Evolutionary conservation across 2,888 invertebrate species (phyloP).

Genomic region (Eilema depressum): DNA sequence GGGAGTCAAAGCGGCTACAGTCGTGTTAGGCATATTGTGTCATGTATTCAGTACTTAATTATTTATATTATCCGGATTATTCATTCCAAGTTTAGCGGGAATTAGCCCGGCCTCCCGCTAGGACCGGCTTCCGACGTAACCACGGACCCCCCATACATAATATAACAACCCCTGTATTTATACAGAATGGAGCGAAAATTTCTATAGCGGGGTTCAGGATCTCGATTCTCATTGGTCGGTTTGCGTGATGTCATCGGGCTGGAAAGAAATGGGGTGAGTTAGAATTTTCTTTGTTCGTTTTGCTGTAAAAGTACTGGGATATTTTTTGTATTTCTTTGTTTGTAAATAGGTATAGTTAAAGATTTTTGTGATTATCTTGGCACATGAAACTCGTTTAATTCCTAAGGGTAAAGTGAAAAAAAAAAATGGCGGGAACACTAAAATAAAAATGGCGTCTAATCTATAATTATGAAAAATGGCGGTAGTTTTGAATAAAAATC

Average conservation of each 20-base stretch:
- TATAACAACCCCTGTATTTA: constrained; percentile 51
- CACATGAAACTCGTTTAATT: too few relatives aligned
- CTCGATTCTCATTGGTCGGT: constrained; percentile 33
- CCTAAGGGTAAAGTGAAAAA: not conserved
- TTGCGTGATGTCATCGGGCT: constrained; percentile 28
- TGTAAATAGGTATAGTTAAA: not conserved
- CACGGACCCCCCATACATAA: constrained; percentile 64
- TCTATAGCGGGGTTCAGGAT: constrained; percentile 62
- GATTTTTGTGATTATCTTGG: not conserved
- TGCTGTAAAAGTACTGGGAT: not conserved
- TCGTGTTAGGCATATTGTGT: not conserved
- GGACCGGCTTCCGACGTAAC: constrained; percentile 72
- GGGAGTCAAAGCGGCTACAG: constrained; percentile 74
- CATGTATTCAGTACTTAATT: not conserved
- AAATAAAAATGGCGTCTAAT: not conserved
- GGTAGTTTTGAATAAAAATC: too few relatives aligned
- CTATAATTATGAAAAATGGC: too few relatives aligned
- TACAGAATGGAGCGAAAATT: constrained; percentile 51
- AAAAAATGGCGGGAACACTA: not conserved
- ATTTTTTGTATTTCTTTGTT: not conserved
- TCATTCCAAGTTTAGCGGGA: constrained; percentile 57
- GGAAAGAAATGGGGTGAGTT: not conserved
- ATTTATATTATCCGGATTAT: not conserved
- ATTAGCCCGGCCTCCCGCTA: constrained; percentile 61
- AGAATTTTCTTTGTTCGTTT: not conserved